Evolutionary conservation across 2,113 vertebrate genomes (phyloP).

Genomic region (Zapornia atra): DNA sequence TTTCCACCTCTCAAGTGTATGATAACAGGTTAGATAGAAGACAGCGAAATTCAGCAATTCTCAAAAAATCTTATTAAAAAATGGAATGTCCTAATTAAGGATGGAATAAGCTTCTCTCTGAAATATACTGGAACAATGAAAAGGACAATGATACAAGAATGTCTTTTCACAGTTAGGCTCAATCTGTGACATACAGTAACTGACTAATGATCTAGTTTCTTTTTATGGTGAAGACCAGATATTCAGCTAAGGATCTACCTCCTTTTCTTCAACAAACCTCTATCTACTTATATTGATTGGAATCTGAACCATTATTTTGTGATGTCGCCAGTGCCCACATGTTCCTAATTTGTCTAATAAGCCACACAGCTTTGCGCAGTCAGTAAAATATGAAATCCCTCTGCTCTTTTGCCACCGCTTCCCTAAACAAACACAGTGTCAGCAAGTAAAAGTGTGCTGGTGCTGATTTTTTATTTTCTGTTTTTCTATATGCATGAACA

Average conservation of each 20-base stretch:
- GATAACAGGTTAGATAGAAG: neutral
- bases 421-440: neutral
- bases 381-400: constrained; percentile 42
- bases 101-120: neutral
- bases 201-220: neutral
- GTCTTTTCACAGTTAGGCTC: neutral
- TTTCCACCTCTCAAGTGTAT: neutral
- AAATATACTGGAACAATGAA: neutral
- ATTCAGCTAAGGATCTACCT: neutral
- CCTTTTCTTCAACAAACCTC: neutral
- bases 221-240: neutral
- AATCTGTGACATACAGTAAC: neutral
- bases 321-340: neutral
- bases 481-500: constrained; percentile 14
- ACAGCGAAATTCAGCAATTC: neutral
- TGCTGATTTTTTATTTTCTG: neutral
- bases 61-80: neutral
- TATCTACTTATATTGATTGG: neutral
- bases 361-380: constrained; percentile 18
- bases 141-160: neutral
- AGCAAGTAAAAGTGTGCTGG: constrained; percentile 3
- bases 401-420: constrained; percentile 28
- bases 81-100: neutral
- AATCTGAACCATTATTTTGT: neutral
- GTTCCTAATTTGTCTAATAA: constrained; percentile 55